phyloP scores from a whole-genome alignment of 2,797 vertebrate species.

The Falco columbarius region DNA sequence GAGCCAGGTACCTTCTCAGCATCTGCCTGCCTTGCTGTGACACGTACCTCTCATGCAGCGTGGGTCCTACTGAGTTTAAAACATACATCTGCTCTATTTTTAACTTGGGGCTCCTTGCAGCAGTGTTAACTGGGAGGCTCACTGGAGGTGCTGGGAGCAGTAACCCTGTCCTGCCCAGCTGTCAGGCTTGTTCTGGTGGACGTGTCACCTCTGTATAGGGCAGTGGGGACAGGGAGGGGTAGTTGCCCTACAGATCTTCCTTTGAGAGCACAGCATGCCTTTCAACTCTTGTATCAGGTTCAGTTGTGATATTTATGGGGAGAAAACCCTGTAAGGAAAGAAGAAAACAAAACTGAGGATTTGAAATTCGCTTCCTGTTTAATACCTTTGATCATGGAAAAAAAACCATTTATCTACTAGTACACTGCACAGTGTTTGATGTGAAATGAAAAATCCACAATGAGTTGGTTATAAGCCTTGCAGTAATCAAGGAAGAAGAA shows the following conservation, averaged over 20 bases:
- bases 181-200: neutral
- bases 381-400: neutral
- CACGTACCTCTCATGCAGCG: rapidly evolving
- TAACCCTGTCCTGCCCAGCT: neutral
- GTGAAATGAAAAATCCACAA: neutral
- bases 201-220: rapidly evolving
- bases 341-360: neutral
- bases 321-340: neutral
- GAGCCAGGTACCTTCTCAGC: neutral
- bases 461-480: constrained; percentile 13
- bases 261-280: neutral
- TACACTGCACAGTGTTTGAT: neutral
- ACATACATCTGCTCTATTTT: neutral
- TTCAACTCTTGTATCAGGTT: rapidly evolving
- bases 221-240: no score
- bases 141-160: neutral
- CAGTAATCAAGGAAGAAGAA: constrained; percentile 26
- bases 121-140: neutral
- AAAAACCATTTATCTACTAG: neutral
- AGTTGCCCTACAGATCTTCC: neutral
- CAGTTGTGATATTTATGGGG: neutral
- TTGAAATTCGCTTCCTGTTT: neutral
- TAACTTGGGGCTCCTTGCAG: neutral
- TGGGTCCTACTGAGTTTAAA: neutral
- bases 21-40: neutral